Conservation (phyloP, 92 coral and sea anemone genomes). For the Siderastrea radians region DNA sequence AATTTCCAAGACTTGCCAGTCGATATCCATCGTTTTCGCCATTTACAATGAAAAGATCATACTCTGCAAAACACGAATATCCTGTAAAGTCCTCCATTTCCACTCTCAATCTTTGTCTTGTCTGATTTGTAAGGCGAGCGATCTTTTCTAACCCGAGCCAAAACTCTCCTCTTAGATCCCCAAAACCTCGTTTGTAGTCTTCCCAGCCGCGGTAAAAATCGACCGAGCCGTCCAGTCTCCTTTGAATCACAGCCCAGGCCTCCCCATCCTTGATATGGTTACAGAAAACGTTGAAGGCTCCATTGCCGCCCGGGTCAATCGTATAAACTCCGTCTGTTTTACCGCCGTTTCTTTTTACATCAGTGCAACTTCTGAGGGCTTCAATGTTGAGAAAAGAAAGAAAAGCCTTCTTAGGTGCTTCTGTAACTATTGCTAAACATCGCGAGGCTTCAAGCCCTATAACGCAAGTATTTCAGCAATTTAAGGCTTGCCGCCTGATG, state of each 20-base stretch:
- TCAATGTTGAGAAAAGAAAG: not conserved
- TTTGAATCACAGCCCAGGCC: slow-evolving; percentile 33
- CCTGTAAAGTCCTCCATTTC: not conserved
- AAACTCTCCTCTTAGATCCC: slow-evolving; percentile 14
- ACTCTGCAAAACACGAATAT: slow-evolving; percentile 18
- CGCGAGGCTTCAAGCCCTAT: too few relatives aligned
- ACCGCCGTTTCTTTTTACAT: slow-evolving; percentile 1
- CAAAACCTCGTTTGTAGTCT: slow-evolving; percentile 37
- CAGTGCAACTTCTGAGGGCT: slow-evolving; percentile 35
- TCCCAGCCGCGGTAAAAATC: slow-evolving; percentile 42
- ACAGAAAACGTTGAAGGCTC: slow-evolving; percentile 28
- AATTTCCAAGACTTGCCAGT: slow-evolving; percentile 21
- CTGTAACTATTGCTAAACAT: too few relatives aligned
- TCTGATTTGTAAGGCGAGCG: slow-evolving; percentile 21
- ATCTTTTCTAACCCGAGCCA: slow-evolving; percentile 45
- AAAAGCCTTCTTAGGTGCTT: not conserved
- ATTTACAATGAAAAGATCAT: slow-evolving; percentile 17
- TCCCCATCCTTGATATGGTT: not conserved
- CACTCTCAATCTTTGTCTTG: slow-evolving; percentile 6
- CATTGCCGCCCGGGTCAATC: slow-evolving; percentile 28
- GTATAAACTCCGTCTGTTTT: slow-evolving; percentile 24
- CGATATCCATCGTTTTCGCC: slow-evolving; percentile 21
- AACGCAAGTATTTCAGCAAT: too few relatives aligned
- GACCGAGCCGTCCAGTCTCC: slow-evolving; percentile 49
- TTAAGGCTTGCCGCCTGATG: too few relatives aligned